Evolutionary conservation across 2,797 vertebrate species (phyloP).

Genomic region (Hoplostethus mediterraneus): DNA sequence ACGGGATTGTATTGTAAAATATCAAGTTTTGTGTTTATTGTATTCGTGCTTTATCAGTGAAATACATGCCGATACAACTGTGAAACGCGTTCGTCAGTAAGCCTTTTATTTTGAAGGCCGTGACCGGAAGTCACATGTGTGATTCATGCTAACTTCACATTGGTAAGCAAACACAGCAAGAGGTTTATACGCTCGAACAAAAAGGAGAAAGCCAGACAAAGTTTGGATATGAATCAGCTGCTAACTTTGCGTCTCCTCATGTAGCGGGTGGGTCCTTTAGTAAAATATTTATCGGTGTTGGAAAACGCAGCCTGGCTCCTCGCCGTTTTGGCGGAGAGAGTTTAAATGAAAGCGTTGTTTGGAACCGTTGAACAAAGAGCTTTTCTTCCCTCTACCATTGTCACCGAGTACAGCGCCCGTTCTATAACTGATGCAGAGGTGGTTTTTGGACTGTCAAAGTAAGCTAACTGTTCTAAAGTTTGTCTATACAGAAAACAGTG

Average conservation of each 20-base stretch:
- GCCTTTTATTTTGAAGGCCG: constrained; percentile 53
- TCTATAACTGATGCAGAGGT: constrained; percentile 7
- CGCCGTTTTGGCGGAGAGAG: constrained; percentile 32
- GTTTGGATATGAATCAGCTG: constrained; percentile 31
- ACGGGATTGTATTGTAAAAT: too few relatives aligned
- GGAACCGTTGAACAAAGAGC: constrained; percentile 74
- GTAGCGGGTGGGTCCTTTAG: neutral
- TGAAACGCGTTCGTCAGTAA: too few relatives aligned
- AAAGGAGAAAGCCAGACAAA: constrained; percentile 2
- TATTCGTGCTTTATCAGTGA: too few relatives aligned
- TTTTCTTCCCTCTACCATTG: constrained; percentile 67
- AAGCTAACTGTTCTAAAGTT: constrained; percentile 24
- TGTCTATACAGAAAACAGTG: neutral
- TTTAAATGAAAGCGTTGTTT: constrained; percentile 51
- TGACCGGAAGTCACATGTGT: neutral
- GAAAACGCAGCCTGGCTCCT: constrained; percentile 2
- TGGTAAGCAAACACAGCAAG: neutral
- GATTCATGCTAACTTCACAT: too few relatives aligned
- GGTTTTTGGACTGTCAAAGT: constrained; percentile 46
- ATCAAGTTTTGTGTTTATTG: too few relatives aligned
- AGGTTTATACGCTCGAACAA: neutral
- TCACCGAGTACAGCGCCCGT: constrained; percentile 51
- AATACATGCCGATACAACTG: too few relatives aligned
- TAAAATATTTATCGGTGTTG: accelerated
- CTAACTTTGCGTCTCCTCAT: neutral